phyloP scores from a whole-genome alignment of 2,113 vertebrate species.

The Corapipo altera region DNA sequence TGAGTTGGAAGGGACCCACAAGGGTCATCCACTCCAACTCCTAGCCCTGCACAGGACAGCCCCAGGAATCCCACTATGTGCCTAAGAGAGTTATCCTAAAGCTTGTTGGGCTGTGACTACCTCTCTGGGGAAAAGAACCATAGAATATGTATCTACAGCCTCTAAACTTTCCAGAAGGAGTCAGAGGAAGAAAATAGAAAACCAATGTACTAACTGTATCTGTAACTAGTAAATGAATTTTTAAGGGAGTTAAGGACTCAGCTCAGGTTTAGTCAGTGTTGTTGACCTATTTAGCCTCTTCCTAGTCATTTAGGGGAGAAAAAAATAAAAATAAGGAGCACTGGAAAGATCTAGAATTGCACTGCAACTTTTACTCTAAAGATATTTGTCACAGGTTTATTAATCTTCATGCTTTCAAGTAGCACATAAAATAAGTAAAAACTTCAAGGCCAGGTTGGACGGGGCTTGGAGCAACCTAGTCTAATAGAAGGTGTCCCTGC shows the following conservation, averaged over 20 bases:
- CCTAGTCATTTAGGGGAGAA: rapidly evolving
- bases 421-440: background rate
- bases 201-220: background rate
- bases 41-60: no score
- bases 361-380: background rate
- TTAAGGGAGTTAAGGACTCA: background rate
- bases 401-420: background rate
- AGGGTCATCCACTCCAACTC: rapidly evolving
- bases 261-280: background rate
- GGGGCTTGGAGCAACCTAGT: background rate
- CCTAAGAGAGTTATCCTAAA: no score
- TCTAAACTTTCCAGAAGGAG: background rate
- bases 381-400: background rate
- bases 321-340: background rate
- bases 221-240: background rate
- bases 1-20: background rate
- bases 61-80: background rate
- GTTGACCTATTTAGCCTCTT: background rate
- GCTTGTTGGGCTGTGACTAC: background rate
- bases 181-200: background rate
- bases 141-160: background rate
- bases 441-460: background rate
- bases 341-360: background rate
- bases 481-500: background rate
- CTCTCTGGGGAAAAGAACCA: background rate